Conservation (phyloP, 2,113 vertebrate species). For the Australoheros scitulus region DNA sequence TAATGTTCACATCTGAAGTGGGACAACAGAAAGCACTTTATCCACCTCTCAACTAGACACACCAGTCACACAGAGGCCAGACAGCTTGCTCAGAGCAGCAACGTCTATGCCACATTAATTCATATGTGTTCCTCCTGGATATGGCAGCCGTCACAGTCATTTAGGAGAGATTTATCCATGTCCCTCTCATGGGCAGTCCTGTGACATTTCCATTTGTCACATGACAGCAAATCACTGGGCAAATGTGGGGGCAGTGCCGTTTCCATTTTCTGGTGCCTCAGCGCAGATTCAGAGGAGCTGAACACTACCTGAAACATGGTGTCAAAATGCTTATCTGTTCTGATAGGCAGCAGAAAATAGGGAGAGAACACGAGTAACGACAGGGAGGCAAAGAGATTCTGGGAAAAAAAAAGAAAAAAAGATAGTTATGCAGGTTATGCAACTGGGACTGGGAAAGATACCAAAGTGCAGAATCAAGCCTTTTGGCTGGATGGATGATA, state of each 20-base stretch:
- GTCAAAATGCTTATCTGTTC: conserved; percentile 1
- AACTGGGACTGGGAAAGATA: conserved; percentile 2
- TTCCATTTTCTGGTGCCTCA: conserved; percentile 4
- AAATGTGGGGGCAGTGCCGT: not conserved
- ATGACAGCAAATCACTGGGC: conserved; percentile 44
- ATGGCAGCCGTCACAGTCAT: conserved; percentile 53
- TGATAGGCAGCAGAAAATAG: not conserved
- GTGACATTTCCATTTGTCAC: conserved; percentile 65
- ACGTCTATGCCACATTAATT: conserved; percentile 37
- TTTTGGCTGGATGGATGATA: not conserved
- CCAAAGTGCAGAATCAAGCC: not conserved
- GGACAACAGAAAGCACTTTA: conserved; percentile 13
- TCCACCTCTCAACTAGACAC: not conserved
- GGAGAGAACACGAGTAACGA: not conserved
- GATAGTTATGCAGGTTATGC: not conserved
- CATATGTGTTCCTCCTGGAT: conserved; percentile 45
- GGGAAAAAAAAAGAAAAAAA: not conserved
- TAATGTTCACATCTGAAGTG: not conserved
- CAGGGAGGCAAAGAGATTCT: not conserved
- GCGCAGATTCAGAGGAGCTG: not conserved
- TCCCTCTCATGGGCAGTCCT: conserved; percentile 25
- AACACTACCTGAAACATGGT: conserved; percentile 14
- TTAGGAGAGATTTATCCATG: conserved; percentile 56
- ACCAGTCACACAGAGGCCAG: conserved; percentile 2
- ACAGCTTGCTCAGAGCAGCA: conserved; percentile 14